Evolutionary conservation across 2,113 vertebrate species (phyloP).

Genomic region (Nesoenas mayeri): DNA sequence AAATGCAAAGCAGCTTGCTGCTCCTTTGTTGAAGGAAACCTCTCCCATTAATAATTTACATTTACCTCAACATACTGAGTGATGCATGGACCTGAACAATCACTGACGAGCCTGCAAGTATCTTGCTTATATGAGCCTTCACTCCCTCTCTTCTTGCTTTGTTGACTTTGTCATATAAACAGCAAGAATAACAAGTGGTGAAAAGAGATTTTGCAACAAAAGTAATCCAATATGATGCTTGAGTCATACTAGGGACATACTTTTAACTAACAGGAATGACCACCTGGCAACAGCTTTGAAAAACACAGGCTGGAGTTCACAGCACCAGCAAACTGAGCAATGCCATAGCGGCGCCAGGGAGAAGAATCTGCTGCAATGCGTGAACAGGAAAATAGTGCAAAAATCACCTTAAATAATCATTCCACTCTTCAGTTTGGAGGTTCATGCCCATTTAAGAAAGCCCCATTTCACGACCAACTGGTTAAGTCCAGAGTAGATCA

Average conservation of each 20-base stretch:
- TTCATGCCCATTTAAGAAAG: neutral
- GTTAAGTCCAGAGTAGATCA: neutral
- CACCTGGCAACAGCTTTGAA: neutral
- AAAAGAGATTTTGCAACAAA: constrained; percentile 6
- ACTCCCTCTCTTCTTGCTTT: neutral
- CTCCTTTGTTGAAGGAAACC: neutral
- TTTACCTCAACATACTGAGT: neutral
- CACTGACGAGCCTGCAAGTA: neutral
- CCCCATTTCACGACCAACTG: neutral
- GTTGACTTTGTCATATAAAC: neutral
- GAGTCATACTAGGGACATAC: neutral
- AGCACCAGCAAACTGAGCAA: neutral
- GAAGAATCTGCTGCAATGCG: neutral
- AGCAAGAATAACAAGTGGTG: neutral
- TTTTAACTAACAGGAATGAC: neutral
- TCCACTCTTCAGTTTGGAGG: neutral
- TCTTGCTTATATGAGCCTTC: neutral
- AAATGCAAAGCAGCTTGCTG: neutral
- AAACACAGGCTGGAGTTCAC: neutral
- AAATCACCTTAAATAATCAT: neutral
- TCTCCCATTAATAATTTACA: neutral
- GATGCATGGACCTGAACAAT: neutral
- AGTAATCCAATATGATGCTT: neutral
- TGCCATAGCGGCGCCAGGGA: neutral
- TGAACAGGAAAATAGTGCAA: neutral